A percentile compares a stretch with the other conserved stretches of the same genome.
Evolutionary conservation across 2,113 vertebrate species (phyloP).

Genomic region (human): GRCh38 chr2:39540001-39540500

Average conservation of each 20-base stretch:
- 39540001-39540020: background rate
- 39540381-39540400: background rate
- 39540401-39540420: constrained; percentile 52
- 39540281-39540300: background rate
- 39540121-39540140: background rate
- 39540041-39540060: background rate
- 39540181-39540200: background rate
- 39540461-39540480: constrained; percentile 53
- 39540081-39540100: background rate
- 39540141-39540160: background rate
- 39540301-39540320: background rate
- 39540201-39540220: background rate
- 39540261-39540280: background rate
- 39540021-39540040: background rate
- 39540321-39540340: background rate
- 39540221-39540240: background rate
- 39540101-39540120: background rate
- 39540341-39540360: background rate
- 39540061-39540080: background rate
- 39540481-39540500: constrained; percentile 58
- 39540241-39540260: background rate
- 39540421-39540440: constrained; percentile 52
- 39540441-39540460: constrained; percentile 70
- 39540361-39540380: constrained; percentile 47
- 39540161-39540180: background rate